phyloP scores from a whole-genome alignment of 2,888 invertebrate genomes.

The Ganaspis brasiliensis region DNA sequence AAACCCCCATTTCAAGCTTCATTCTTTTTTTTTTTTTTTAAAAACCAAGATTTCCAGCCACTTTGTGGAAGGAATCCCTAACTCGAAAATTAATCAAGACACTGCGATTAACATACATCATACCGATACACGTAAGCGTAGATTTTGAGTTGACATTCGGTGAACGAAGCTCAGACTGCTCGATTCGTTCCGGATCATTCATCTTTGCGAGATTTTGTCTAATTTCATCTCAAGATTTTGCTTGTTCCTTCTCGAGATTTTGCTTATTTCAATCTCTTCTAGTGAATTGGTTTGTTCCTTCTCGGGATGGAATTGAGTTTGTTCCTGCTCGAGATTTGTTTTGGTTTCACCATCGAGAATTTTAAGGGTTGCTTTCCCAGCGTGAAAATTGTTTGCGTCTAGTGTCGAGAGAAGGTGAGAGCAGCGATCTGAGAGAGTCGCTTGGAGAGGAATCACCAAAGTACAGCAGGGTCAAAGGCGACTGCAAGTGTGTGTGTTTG shows the following conservation, averaged over 20 bases:
- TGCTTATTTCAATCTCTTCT: too few relatives aligned
- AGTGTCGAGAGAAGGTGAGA: conserved; percentile 83
- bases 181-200: conserved; percentile 54
- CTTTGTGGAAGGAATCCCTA: conserved; percentile 47
- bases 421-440: conserved; percentile 83
- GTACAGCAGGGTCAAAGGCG: conserved; percentile 84
- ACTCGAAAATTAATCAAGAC: conserved; percentile 59
- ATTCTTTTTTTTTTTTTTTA: too few relatives aligned
- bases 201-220: background rate
- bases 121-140: conserved; percentile 78
- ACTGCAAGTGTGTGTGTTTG: conserved; percentile 86
- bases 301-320: too few relatives aligned
- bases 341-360: conserved; percentile 17
- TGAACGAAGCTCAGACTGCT: conserved; percentile 66
- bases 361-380: conserved; percentile 78
- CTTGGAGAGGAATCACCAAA: conserved; percentile 82
- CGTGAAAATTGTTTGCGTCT: conserved; percentile 79
- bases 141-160: conserved; percentile 62
- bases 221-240: too few relatives aligned
- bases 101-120: conserved; percentile 71
- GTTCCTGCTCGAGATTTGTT: conserved; percentile 11
- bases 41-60: too few relatives aligned
- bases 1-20: too few relatives aligned
- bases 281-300: too few relatives aligned
- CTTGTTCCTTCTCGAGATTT: background rate